These are phyloP conservation scores for Potamilus streckersoni DNA, from an alignment of 1,140 invertebrate species.

Conservation along the genomic window DNA sequence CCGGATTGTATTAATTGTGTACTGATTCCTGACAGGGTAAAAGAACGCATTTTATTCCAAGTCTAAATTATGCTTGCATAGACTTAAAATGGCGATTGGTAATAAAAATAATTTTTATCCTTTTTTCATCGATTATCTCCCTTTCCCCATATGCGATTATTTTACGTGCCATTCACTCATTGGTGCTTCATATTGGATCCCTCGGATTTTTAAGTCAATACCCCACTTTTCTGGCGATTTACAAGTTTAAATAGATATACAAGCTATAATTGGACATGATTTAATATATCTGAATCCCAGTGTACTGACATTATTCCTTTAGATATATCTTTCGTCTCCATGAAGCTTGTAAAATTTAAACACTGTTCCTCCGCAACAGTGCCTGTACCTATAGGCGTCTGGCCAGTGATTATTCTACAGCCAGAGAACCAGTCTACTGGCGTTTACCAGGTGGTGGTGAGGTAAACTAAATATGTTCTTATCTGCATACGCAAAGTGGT, in stretches of 20 bases:
- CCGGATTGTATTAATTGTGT: too few relatives aligned
- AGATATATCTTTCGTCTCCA: conserved; percentile 58
- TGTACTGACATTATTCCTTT: conserved; percentile 52
- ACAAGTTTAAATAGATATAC: conserved; percentile 70
- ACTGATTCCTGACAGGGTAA: too few relatives aligned
- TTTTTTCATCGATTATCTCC: conserved; percentile 93
- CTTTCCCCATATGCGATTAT: conserved; percentile 86
- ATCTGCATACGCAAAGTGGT: too few relatives aligned
- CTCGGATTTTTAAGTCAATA: conserved; percentile 58
- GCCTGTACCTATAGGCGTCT: conserved; percentile 66
- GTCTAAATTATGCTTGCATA: conserved; percentile 52
- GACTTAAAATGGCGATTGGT: conserved; percentile 93
- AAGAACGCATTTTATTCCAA: conserved; percentile 66
- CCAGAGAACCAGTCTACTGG: too few relatives aligned
- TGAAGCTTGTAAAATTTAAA: conserved; percentile 60
- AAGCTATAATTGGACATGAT: conserved; percentile 71
- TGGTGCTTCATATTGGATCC: conserved; percentile 70
- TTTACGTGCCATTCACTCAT: conserved; percentile 75
- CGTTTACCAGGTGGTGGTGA: too few relatives aligned
- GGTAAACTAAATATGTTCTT: too few relatives aligned
- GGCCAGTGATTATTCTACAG: too few relatives aligned
- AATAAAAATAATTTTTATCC: conserved; percentile 89
- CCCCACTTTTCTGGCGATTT: conserved; percentile 59
- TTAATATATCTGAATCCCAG: conserved; percentile 76
- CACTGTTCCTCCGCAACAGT: conserved; percentile 58